Conservation (phyloP, 2,888 invertebrate species). For the Anagyrus pseudococci region DNA sequence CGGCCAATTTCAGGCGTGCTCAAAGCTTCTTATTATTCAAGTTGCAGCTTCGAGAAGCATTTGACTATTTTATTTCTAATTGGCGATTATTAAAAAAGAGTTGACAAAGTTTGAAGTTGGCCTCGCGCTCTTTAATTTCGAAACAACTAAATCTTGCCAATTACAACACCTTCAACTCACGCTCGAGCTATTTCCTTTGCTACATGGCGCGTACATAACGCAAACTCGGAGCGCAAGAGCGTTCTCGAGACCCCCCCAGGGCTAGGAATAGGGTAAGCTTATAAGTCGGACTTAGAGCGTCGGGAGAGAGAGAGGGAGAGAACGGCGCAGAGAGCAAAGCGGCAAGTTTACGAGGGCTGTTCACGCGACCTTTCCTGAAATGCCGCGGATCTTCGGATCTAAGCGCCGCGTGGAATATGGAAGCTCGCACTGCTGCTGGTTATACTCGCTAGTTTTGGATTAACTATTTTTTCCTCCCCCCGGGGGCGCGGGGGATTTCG, state of each 20-base stretch:
- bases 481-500: too few species aligned
- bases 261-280: constrained; percentile 19
- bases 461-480: too few species aligned
- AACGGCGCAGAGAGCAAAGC: not conserved
- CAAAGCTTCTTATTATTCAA: too few species aligned
- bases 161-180: not conserved
- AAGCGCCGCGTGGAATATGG: not conserved
- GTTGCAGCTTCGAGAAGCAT: too few species aligned
- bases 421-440: not conserved
- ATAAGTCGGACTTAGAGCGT: constrained; percentile 22
- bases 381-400: not conserved
- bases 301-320: not conserved
- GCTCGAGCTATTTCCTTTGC: not conserved
- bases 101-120: too few species aligned
- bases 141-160: too few species aligned
- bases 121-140: too few species aligned
- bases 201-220: constrained; percentile 13
- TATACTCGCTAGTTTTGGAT: too few species aligned
- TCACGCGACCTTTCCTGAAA: not conserved
- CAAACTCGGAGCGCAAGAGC: constrained; percentile 2
- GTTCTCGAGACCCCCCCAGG: constrained; percentile 5
- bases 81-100: too few species aligned
- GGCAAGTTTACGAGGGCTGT: constrained; percentile 22
- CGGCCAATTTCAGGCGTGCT: too few species aligned
- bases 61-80: too few species aligned